These are phyloP conservation scores for Tragopan temminckii DNA, from an alignment of 2,797 vertebrate genomes.

Conservation along the genomic window DNA sequence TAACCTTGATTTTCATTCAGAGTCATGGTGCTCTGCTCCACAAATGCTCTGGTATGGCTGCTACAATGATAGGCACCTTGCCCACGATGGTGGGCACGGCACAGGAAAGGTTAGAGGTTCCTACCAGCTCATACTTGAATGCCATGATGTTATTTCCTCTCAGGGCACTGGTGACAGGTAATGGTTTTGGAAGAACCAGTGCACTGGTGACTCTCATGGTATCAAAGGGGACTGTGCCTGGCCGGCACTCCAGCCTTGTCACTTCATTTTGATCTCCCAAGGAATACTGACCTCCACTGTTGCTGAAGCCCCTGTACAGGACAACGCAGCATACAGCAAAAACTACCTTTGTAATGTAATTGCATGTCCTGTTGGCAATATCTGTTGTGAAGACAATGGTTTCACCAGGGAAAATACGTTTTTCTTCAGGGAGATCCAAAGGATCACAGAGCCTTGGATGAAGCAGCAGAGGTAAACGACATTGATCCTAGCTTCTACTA, in stretches of 20 bases:
- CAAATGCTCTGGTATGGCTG: not conserved
- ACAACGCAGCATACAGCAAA: constrained; percentile 47
- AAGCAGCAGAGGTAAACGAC: constrained; percentile 63
- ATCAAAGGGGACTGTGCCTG: not conserved
- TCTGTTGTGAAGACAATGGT: constrained; percentile 36
- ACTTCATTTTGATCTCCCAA: constrained; percentile 13
- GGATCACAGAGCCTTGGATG: not conserved
- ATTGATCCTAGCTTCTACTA: constrained; percentile 27
- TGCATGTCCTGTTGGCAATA: constrained; percentile 61
- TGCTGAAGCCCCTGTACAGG: constrained; percentile 53
- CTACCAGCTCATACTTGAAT: constrained; percentile 42
- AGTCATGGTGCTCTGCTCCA: not conserved
- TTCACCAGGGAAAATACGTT: constrained; percentile 23
- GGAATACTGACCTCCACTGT: not conserved
- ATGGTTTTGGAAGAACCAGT: constrained; percentile 15
- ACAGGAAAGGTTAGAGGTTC: constrained; percentile 34
- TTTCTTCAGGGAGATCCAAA: constrained; percentile 49
- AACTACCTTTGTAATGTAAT: constrained; percentile 24
- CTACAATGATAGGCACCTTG: constrained; percentile 29
- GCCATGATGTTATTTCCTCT: constrained; percentile 9
- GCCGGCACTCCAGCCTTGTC: not conserved
- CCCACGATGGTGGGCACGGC: not conserved
- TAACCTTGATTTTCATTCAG: not conserved
- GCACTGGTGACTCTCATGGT: constrained; percentile 13
- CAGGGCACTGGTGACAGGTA: constrained; percentile 20